Evolutionary conservation across 1,140 invertebrate species (phyloP), one percentile per base, ranked within the genome.

Genomic region (Cherax quadricarinatus): DNA sequence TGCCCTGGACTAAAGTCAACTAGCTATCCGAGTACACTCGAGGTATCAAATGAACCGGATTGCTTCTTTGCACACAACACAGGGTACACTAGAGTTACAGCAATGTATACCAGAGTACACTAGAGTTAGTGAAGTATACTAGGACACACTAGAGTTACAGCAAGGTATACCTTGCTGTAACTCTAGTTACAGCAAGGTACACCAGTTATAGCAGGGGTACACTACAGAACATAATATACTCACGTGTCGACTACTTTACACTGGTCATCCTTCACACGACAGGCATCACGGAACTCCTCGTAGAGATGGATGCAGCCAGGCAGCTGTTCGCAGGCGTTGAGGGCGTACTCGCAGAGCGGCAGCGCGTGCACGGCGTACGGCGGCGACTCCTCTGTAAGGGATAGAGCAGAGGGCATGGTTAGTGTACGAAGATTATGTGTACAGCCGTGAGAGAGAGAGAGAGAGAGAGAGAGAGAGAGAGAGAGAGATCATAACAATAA

Each of bases 211-310:
- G 6, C 53, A 57, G 53, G 12, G 0, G 4, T 6, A 66, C 62
- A 66, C 62, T 1, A 5, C 53, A 57, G 48, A 1, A 24, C 30
- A 41, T 2, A 41, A 1, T 2, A 9, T 86, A 95, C 96, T 96
- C 95, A 98, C 97, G 97, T 97, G 95, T 97, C 97, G 92, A 98
- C 97, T 97, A 98, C 98, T 94, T 96, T 96, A 95, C 98, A 98
- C 95, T 97, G 97, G 94, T 97, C 97, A 93, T 98, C 97, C 91
- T 97, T 95, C 83, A 97, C 96, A 95, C 97, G 97, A 96, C 98
- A 98, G 94, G 97, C 97, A 82, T 96, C 96, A 95, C 98, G 98
- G 96, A 98, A 98, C 94, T 98, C 96, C 92, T 98, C 97, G 94
- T 97, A 98, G 57, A 98, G 96, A 94, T 97, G 96, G 82, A 96